Percentiles rank a stretch among this genome's conserved stretches.
Conservation (phyloP, 1,140 invertebrate species). For the Cydia fagiglandana region DNA sequence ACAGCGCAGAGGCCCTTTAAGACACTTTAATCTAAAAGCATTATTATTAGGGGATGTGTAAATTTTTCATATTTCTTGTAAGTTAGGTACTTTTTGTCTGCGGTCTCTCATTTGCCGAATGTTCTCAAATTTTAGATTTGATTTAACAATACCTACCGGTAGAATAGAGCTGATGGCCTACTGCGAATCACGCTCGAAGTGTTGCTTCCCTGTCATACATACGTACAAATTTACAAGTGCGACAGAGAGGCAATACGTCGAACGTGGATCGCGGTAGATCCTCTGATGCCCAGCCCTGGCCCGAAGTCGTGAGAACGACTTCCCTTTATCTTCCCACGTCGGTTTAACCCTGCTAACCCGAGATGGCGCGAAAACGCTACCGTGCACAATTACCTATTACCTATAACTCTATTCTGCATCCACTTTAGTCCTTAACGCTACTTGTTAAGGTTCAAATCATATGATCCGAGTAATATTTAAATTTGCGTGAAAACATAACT, state of each 20-base stretch:
- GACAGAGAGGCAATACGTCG: no score
- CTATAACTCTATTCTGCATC: background rate
- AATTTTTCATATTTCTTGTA: no score
- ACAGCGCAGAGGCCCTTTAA: no score
- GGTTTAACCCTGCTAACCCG: conserved; percentile 8
- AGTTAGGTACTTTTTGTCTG: no score
- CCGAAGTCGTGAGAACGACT: conserved; percentile 1
- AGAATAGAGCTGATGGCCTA: background rate
- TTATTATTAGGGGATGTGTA: no score
- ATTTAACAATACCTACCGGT: no score
- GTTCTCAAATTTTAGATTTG: background rate
- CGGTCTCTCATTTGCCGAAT: background rate
- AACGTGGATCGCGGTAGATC: no score
- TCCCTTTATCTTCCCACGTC: conserved; percentile 12
- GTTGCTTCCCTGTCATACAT: no score
- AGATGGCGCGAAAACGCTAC: conserved; percentile 19
- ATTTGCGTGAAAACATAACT: background rate
- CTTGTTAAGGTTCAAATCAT: background rate
- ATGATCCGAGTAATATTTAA: background rate
- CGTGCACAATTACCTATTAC: conserved; percentile 6
- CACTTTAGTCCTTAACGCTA: background rate
- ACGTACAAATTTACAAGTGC: no score
- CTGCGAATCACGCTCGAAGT: no score
- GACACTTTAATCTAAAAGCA: no score
- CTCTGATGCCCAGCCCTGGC: background rate